phyloP scores from a whole-genome alignment of 2,113 vertebrate genomes.

The Lagopus leucura region DNA sequence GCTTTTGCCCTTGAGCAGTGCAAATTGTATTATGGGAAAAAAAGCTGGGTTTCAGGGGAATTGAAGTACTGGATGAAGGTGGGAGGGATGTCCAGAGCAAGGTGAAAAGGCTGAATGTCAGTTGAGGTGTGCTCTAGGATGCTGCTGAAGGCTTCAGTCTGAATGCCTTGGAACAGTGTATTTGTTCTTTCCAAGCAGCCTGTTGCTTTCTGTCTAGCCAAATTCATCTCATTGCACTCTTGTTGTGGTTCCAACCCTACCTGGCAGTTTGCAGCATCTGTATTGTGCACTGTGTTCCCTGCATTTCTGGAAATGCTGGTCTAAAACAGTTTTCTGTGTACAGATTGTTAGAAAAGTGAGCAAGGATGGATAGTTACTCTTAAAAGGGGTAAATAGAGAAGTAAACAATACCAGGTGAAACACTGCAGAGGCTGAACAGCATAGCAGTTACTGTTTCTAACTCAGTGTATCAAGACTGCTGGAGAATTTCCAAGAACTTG shows the following conservation, averaged over 20 bases:
- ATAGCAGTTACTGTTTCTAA: neutral
- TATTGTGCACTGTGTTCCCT: slow-evolving; percentile 10
- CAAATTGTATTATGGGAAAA: neutral
- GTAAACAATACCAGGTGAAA: neutral
- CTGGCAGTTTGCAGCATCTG: neutral
- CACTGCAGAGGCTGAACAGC: neutral
- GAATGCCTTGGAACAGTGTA: neutral
- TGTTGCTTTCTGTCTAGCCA: neutral
- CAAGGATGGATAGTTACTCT: neutral
- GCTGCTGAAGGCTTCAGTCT: neutral
- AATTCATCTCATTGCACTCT: neutral
- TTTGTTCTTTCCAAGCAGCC: neutral
- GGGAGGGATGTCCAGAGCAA: neutral
- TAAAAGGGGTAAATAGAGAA: neutral
- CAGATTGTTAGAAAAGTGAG: neutral
- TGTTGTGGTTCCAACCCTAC: neutral
- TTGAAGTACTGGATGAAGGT: neutral
- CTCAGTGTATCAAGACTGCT: neutral
- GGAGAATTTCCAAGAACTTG: neutral
- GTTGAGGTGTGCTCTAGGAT: neutral
- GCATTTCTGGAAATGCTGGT: neutral
- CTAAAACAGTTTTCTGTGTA: neutral
- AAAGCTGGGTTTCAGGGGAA: neutral
- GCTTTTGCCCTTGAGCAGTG: neutral
- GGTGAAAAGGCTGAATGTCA: neutral